Evolutionary conservation across 2,797 vertebrate species (phyloP), one percentile per base, ranked within the genome.

Genomic region (Chelon auratus): DNA sequence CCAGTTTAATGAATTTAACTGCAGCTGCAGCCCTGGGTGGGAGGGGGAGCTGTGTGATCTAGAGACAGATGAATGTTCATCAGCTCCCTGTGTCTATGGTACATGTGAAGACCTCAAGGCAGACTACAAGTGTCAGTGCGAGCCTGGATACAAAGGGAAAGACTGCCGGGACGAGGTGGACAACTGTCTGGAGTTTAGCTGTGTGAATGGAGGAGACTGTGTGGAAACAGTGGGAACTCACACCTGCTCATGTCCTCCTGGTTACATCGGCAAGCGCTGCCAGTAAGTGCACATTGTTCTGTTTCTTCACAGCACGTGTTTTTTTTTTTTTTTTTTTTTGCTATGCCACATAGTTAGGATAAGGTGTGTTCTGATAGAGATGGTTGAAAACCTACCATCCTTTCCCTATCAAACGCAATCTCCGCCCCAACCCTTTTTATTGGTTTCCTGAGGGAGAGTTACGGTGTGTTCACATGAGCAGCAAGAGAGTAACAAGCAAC

Each of bases 1-100:
- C 81, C 93, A 96, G 53, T 99, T 99, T 77, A 88, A 97, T 15
- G 70, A 93, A 67, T 96, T 96, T 70, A 77, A 88, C 87, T 99
- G 98, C 39, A 77, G 86, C 83, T 99, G 98, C 72, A 14, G 62
- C 0, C 60, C 90, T 0, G 96, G 96, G 48, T 98, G 97, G 97
- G 95, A 87, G 1, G 98, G 97, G 0, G 68, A 9, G 4, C 87
- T 85, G 43, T 99, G 98, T 15, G 92, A 96, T 81, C 4, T 30
- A 0, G 89, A 95, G 51, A 75, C 93, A 0, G 92, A 98, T 0
- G 96, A 98, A 22, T 99, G 98, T 50, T 84, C 83, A 24, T 88
- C 95, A 0, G 57, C 22, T 54, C 97, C 96, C 0, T 99, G 98
- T 0, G 61, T 93, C 17, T 89, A 95, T 0, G 98, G 97, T 5